Evolutionary conservation across 2,797 vertebrate species (phyloP), one percentile per base, ranked within the genome.

Genomic region (Catostomus latipinnis): DNA sequence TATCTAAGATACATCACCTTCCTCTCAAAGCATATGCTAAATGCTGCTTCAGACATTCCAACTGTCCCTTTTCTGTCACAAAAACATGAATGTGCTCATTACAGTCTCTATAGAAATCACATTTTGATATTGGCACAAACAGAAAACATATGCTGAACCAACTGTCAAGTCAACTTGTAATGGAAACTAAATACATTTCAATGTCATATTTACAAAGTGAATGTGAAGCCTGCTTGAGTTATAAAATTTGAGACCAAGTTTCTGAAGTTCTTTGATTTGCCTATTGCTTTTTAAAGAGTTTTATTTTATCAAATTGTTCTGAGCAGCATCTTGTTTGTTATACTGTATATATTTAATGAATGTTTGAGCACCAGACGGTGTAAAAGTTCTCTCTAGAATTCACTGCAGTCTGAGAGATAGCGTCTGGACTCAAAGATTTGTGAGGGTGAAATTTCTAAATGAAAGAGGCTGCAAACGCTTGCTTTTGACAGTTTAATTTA

Each of bases 1-100:
- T 78, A 73, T 58, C 48, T 66, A 52, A 78, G 60, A 70, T 67
- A 74, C 49, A 46, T 53, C 56, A 14, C 56, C 62, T 66, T 50
- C 2, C 2, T 34, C 34, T 34, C 34, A 34, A 34, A 34, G 34
- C 34, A 34, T 34, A 34, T 34, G 34, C 34, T 34, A 34, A 34
- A 34, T 34, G 34, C 34, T 34, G 4, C 34, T 3, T 34, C 34
- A 34, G 34, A 34, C 34, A 34, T 34, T 34, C 34, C 2, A 34
- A 3, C 34, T 34, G 34, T 34, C 34, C 34, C 34, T 34, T 67
- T 22, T 57, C 65, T 34, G 34, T 52, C 34, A 48, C n/a, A 45
- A 76, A 57, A 34, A 66, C 50, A 75, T 75, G 52, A 18, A 46
- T 76, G 52, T 52, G 48, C 58, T 62, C 8, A 14, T 48, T 49